phyloP scores from a whole-genome alignment of 2,113 vertebrate species.

The Lepisosteus osseus region DNA sequence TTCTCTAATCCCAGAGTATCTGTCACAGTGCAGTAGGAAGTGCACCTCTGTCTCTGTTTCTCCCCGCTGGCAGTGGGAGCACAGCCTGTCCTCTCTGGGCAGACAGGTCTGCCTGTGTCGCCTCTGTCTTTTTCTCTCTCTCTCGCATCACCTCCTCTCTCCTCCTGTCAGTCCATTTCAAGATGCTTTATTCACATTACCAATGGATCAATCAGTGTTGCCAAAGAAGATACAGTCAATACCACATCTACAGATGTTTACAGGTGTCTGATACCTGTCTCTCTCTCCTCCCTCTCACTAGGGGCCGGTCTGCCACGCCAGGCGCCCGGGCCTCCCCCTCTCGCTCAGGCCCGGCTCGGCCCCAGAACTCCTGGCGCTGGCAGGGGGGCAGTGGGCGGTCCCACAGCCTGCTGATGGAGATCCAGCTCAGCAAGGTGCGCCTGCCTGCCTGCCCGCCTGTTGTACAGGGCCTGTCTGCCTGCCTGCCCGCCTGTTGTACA shows the following conservation, averaged over 20 bases:
- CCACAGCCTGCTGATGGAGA: constrained; percentile 85
- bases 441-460: not conserved
- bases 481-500: not conserved
- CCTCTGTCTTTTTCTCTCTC: not conserved
- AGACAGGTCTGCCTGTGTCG: not conserved
- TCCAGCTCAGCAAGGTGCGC: constrained; percentile 84
- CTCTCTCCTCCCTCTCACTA: constrained; percentile 20
- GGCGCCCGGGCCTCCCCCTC: constrained; percentile 76
- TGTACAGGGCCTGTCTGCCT: too few species aligned
- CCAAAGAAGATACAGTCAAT: too few species aligned
- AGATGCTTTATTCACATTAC: too few species aligned
- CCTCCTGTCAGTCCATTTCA: too few species aligned
- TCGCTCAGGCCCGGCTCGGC: constrained; percentile 69
- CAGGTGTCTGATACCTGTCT: not conserved
- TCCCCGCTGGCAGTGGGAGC: too few species aligned
- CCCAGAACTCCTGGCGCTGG: constrained; percentile 85
- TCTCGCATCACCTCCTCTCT: not conserved
- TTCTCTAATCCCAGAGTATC: too few species aligned
- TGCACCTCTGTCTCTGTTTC: too few species aligned
- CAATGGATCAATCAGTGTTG: too few species aligned
- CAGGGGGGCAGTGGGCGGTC: constrained; percentile 79
- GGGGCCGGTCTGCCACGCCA: constrained; percentile 48
- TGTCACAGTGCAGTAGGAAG: too few species aligned
- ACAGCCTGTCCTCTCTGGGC: too few species aligned
- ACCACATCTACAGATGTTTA: too few species aligned